Base-by-base conservation (phyloP, 1,140 invertebrate species). In the Ceratina japonica region DNA sequence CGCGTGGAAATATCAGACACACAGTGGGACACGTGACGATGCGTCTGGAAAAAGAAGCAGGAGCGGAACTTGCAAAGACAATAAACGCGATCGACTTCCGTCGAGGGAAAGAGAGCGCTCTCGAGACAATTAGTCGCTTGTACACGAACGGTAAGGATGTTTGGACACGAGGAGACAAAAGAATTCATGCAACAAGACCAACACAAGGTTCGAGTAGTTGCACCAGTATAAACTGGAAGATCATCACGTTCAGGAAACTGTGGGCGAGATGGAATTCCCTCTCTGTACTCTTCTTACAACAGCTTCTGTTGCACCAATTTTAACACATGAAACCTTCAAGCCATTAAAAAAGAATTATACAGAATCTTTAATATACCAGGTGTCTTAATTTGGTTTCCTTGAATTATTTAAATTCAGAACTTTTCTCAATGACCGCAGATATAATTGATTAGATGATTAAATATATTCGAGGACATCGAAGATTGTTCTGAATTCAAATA, bases 61-160 rank as follows among this genome's bases (percentile, higher is more conserved):
- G 51, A 72, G 64, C 52, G 58, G 31, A 75, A 65, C 62, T 13
- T 24, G 44, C 54, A 84, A 77, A 80, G 83, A 86, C 81, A 88
- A 83, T 86, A 86, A 82, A 85, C 80, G 78, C 68, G 74, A 87
- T 87, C 79, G 85, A 87, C 88, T 88, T 84, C 82, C 78, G 81
- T 66, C 80, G 82, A 24, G 31, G 10, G 27, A 44, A 54, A 31
- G 22, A 79, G 80, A 75, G 73, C 3, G 70, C 61, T 56, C 64
- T 77, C 37, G 54, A 70, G 65, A 84, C 84, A 86, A 84, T 81
- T 79, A 37, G 61, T 27, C 79, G 72, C 70, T 73, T 84, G 79
- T 80, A 18, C 61, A 51, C 58, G 52, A 54, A 75, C 70, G 65
- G 62, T 31, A 63, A 83, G 88, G 87, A 88, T 89, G 88, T 89